A percentile compares a stretch with the other conserved stretches of the same genome.
Conservation (phyloP, 2,888 invertebrate genomes). For the Odontomyia ornata region DNA sequence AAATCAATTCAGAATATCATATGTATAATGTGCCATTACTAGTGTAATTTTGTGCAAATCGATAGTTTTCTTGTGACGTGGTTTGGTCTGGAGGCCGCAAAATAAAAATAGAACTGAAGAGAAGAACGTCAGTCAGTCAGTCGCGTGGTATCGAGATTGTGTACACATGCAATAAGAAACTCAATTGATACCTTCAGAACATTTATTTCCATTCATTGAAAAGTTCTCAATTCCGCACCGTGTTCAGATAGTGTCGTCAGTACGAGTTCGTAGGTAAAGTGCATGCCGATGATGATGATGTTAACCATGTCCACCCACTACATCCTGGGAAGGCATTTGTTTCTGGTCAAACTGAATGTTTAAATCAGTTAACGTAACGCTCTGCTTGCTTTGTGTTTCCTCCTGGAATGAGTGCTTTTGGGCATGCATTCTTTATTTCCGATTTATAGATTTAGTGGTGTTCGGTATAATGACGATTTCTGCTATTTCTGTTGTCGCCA, state of each 20-base stretch:
- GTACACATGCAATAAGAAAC: slow-evolving; percentile 1
- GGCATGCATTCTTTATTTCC: slow-evolving; percentile 32
- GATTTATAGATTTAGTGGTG: slow-evolving; percentile 10
- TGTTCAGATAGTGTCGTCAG: background rate
- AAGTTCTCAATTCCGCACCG: background rate
- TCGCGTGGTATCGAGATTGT: slow-evolving; percentile 2
- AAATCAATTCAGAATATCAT: background rate
- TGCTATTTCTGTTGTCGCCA: slow-evolving; percentile 26
- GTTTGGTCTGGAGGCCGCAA: background rate
- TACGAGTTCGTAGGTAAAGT: slow-evolving; percentile 28
- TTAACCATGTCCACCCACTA: background rate
- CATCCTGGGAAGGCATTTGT: background rate
- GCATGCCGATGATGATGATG: background rate
- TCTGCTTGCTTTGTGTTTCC: background rate
- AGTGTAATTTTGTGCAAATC: slow-evolving; percentile 37
- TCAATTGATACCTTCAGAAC: background rate
- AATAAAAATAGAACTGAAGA: slow-evolving; percentile 42
- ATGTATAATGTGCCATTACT: background rate
- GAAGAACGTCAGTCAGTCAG: slow-evolving; percentile 3
- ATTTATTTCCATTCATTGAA: background rate
- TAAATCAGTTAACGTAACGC: background rate
- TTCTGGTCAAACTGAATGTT: slow-evolving; percentile 3
- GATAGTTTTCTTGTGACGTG: slow-evolving; percentile 32
- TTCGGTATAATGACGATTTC: slow-evolving; percentile 19
- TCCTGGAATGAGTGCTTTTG: background rate